phyloP scores from a whole-genome alignment of 2,888 invertebrate genomes.

The Melinaea marsaeus region DNA sequence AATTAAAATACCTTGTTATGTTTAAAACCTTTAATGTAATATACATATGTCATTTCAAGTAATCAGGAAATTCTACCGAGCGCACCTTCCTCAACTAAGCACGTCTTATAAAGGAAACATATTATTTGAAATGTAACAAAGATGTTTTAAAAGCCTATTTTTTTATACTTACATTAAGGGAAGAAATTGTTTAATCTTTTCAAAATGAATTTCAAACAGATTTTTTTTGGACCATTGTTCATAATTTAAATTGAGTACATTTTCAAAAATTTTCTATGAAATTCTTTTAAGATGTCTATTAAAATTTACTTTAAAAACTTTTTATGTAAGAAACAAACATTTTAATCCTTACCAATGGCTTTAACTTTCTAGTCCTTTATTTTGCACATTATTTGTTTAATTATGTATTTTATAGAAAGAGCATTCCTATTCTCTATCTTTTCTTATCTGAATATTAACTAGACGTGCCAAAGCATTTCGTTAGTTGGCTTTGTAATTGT shows the following conservation, averaged over 20 bases:
- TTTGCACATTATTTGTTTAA: not conserved
- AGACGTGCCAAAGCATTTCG: too few species aligned
- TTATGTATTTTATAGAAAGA: too few species aligned
- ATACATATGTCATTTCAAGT: too few species aligned
- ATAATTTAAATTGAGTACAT: slow-evolving; percentile 16
- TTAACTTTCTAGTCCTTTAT: not conserved
- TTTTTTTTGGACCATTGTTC: slow-evolving; percentile 9
- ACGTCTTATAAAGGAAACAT: too few species aligned
- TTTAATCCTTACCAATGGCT: slow-evolving; percentile 6
- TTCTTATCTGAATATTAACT: too few species aligned
- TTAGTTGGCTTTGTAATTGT: too few species aligned
- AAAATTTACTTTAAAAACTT: slow-evolving; percentile 16
- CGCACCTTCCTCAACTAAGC: too few species aligned
- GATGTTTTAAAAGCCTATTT: too few species aligned
- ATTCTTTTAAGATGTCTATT: slow-evolving; percentile 19
- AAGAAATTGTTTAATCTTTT: not conserved
- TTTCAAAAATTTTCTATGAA: slow-evolving; percentile 12
- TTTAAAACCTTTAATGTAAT: not conserved
- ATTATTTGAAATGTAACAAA: too few species aligned
- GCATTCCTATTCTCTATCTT: too few species aligned
- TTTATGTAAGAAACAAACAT: slow-evolving; percentile 11
- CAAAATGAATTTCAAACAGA: not conserved
- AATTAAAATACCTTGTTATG: too few species aligned
- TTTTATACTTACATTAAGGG: not conserved
- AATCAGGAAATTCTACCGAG: too few species aligned